Evolutionary conservation across 1,140 invertebrate species (phyloP).

Genomic region (Octopus sinensis): DNA sequence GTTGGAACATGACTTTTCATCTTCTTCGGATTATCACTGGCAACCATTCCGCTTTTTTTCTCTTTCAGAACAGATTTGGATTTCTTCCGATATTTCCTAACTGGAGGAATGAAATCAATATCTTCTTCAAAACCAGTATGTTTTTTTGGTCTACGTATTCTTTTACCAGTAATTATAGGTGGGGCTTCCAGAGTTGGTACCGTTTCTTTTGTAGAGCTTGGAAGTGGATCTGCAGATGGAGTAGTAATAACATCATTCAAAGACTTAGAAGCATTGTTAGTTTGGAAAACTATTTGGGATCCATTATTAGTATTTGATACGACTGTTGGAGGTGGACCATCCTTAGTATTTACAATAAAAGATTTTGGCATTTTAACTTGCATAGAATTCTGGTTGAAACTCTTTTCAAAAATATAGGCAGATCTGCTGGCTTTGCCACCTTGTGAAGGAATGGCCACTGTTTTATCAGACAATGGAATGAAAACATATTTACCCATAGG

Average conservation of each 20-base stretch:
- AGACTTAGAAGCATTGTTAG: not conserved
- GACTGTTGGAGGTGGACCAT: not conserved
- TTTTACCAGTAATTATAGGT: not conserved
- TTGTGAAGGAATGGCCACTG: not conserved
- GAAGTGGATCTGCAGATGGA: not conserved
- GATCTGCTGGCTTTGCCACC: not conserved
- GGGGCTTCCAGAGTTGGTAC: constrained; percentile 2
- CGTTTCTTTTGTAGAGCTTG: not conserved
- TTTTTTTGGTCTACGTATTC: not conserved
- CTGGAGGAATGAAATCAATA: not conserved
- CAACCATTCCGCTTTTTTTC: not conserved
- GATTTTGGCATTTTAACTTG: constrained; percentile 4
- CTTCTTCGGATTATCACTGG: not conserved
- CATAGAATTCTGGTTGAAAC: not conserved
- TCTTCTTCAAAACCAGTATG: not conserved
- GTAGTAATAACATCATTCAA: not conserved
- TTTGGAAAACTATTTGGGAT: not conserved
- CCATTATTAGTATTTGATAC: not conserved
- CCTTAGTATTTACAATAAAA: not conserved
- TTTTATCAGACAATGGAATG: not conserved
- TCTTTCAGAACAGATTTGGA: not conserved
- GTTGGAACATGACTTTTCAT: not conserved
- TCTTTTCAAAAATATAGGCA: not conserved
- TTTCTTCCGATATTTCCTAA: not conserved
- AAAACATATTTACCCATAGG: not conserved